Evolutionary conservation across 2,888 invertebrate genomes (phyloP).

Genomic region (Parnassius mnemosyne): DNA sequence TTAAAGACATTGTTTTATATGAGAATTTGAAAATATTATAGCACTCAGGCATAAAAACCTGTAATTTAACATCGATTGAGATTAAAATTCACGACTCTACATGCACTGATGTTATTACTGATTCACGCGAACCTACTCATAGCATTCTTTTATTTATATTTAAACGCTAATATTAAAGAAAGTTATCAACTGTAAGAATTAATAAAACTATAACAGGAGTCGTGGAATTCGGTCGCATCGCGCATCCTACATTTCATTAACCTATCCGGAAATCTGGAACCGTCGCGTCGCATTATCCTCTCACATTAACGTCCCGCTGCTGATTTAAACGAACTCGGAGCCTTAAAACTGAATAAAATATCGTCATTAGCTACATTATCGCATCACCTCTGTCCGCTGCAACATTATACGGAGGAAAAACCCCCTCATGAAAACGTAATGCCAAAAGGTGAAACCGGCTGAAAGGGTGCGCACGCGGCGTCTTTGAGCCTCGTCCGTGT

Average conservation of each 20-base stretch:
- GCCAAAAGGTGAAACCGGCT: conserved; percentile 64
- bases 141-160: no score
- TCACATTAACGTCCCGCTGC: conserved; percentile 42
- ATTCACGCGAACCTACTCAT: no score
- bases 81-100: no score
- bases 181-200: no score
- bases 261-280: conserved; percentile 30
- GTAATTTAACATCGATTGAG: no score
- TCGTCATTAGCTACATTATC: conserved; percentile 67
- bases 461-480: conserved; percentile 73
- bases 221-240: background rate
- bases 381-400: conserved; percentile 51
- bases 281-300: conserved; percentile 42
- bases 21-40: no score
- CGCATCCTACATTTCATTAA: conserved; percentile 33
- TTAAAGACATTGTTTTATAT: no score
- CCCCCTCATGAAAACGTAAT: conserved; percentile 64
- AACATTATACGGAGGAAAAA: conserved; percentile 55
- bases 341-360: conserved; percentile 63
- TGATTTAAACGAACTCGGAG: conserved; percentile 44
- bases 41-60: no score
- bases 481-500: conserved; percentile 37
- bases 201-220: no score
- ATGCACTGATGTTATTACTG: no score
- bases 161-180: no score